Evolutionary conservation across 2,113 vertebrate genomes (phyloP).

Genomic region (Deroptyus accipitrinus): DNA sequence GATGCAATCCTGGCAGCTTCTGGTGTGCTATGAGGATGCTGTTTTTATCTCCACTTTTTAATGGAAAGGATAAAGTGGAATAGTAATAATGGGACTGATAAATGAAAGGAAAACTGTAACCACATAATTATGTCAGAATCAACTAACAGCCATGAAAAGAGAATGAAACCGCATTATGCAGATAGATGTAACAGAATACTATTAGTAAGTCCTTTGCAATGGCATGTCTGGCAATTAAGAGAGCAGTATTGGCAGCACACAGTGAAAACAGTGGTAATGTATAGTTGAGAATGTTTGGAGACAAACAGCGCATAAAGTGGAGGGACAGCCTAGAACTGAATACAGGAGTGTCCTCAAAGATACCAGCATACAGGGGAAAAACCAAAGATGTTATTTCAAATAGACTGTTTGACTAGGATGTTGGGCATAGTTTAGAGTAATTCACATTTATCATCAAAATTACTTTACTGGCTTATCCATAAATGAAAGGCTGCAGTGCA

Average conservation of each 20-base stretch:
- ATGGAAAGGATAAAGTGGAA: neutral
- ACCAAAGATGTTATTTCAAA: neutral
- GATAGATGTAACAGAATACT: constrained; percentile 42
- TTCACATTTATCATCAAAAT: neutral
- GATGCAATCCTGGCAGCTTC: neutral
- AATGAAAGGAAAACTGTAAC: constrained; percentile 45
- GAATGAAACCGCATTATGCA: constrained; percentile 48
- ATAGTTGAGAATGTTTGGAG: constrained; percentile 42
- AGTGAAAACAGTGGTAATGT: constrained; percentile 37
- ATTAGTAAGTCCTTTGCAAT: constrained; percentile 14
- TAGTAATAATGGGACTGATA: constrained; percentile 27
- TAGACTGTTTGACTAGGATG: neutral
- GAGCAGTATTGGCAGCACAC: neutral
- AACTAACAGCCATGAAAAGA: constrained; percentile 46
- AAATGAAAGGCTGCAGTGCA: neutral
- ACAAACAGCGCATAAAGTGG: neutral
- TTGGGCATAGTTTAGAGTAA: neutral
- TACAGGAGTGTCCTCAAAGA: neutral
- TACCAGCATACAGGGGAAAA: neutral
- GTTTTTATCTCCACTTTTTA: constrained; percentile 6
- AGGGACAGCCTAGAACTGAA: neutral
- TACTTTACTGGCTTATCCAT: neutral
- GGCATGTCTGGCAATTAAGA: constrained; percentile 35
- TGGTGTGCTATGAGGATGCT: neutral
- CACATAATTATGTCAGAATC: constrained; percentile 56